Base-by-base conservation (phyloP, 92 coral and sea anemone genomes). In the Epizoanthus fatuus region DNA sequence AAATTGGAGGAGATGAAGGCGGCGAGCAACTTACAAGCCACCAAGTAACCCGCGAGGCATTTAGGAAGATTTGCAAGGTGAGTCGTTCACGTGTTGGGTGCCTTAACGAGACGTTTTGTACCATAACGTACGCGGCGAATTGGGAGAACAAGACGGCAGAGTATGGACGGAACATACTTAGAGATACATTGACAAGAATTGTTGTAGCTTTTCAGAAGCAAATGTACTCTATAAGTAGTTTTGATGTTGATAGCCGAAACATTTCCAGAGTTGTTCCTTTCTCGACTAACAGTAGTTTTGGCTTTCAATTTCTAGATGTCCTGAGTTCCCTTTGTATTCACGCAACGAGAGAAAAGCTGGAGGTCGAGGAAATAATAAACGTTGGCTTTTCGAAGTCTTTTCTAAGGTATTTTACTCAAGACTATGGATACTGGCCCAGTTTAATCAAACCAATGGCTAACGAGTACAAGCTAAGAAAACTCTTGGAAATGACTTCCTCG, bases 1-100 rank as follows among this genome's bases (percentile, higher is more conserved):
- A 94, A 60, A 75, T 94, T 25, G 80, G 53, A 2, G 91, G 93
- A 16, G 57, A 63, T 9, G 88, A 81, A 58, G 91, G 81, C 3
- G 63, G 68, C 15, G 86, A 92, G 40, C 68, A 74, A 25, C 86
- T 94, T 17, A 56, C 79, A 5, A 94, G 92, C 12, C 98, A 94
- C 65, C 98, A 94, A 49, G 88, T 94, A 25, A 90, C 90, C 58
- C 77, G 95, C n/a, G 92, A 90, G 65, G 94, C 92, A 29, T 94
- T 93, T 55, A 84, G 92, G 13, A 79, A 52, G n/a, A 93, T 90
- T 51, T 94, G 94, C 74, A 92, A 90, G 93, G 89, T 90, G 58
- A 94, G 94, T 80, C 69, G 73, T 42, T 49, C 47, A 59, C 88
- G 57, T 45, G 44, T 77, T 10, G 47, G 66, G 39, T 88, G 94